Evolutionary conservation across 2,113 vertebrate genomes (phyloP).

Genomic region (Xenotilapia flavipinnis): DNA sequence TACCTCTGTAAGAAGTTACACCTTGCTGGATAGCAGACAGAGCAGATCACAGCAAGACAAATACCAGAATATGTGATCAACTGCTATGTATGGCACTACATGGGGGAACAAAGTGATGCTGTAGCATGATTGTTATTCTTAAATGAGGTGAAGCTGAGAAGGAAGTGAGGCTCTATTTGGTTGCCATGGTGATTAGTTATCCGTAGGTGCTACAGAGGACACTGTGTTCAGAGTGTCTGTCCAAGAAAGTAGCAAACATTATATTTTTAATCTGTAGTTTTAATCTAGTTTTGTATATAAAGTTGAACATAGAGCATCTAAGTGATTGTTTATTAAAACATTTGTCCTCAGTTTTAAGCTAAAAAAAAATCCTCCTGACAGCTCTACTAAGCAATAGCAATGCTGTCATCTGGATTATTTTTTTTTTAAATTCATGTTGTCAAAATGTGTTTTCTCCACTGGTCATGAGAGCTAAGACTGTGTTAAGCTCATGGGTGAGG

Average conservation of each 20-base stretch:
- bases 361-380: background rate
- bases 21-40: background rate
- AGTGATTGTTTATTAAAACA: background rate
- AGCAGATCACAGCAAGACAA: background rate
- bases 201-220: background rate
- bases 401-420: background rate
- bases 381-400: background rate
- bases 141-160: background rate
- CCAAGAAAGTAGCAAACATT: background rate
- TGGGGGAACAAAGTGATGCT: background rate
- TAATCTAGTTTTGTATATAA: background rate
- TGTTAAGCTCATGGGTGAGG: background rate
- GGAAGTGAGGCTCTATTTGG: background rate
- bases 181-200: slow-evolving; percentile 52
- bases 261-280: background rate
- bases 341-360: background rate
- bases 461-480: background rate
- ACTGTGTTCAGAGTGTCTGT: background rate
- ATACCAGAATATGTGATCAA: background rate
- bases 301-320: background rate
- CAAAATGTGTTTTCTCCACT: background rate
- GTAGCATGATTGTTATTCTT: slow-evolving; percentile 4
- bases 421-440: background rate
- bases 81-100: background rate
- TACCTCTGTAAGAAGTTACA: slow-evolving; percentile 37